These are phyloP conservation scores for Tipula helvola DNA, from an alignment of 2,888 invertebrate species.

Conservation along the genomic window DNA sequence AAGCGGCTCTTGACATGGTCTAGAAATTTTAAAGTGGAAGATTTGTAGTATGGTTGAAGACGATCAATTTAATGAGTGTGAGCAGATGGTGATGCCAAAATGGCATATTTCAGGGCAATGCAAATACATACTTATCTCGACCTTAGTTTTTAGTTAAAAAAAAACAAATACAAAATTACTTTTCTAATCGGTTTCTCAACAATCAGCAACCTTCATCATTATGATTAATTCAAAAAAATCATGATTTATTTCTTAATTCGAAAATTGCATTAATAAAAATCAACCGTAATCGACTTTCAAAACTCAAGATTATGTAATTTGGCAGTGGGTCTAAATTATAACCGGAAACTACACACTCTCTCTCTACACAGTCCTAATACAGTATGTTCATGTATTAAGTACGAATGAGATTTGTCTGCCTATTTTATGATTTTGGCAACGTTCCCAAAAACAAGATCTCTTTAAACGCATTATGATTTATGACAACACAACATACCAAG, in stretches of 20 bases:
- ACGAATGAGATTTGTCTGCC: too few species aligned
- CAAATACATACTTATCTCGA: too few species aligned
- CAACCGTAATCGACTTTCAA: neutral
- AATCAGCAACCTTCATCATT: neutral
- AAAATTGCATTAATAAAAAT: neutral
- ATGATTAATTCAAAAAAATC: neutral
- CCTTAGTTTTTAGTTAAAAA: too few species aligned
- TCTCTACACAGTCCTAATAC: neutral
- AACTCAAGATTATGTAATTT: neutral
- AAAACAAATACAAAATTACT: too few species aligned
- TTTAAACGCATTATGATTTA: neutral
- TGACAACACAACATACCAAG: neutral
- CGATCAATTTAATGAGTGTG: neutral
- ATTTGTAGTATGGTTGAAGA: neutral
- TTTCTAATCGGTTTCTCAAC: too few species aligned
- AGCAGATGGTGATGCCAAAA: neutral
- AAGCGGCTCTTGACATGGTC: neutral
- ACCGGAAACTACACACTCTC: neutral
- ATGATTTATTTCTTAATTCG: neutral
- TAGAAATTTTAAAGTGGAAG: neutral
- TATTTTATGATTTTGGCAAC: neutral
- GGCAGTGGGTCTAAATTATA: neutral
- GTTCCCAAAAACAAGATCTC: neutral
- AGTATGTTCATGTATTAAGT: neutral
- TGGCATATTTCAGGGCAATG: too few species aligned